phyloP scores from a whole-genome alignment of 2,888 invertebrate genomes.

The Drosophila mimica region DNA sequence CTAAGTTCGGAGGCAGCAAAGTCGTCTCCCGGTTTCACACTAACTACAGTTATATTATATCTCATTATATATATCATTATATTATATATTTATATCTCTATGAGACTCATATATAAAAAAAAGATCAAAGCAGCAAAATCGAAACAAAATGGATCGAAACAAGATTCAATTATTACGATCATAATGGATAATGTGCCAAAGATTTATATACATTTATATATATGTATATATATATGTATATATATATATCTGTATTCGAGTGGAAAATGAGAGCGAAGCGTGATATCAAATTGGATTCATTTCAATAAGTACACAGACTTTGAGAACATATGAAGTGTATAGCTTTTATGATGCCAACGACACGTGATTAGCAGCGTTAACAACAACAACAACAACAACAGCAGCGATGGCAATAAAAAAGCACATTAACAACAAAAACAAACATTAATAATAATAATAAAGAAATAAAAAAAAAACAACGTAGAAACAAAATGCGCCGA shows the following conservation, averaged over 20 bases:
- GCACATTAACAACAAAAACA: slow-evolving; percentile 19
- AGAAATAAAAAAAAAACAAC: neutral
- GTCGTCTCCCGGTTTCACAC: neutral
- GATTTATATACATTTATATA: no score
- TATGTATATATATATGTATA: no score
- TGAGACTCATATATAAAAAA: no score
- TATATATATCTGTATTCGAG: neutral
- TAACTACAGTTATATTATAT: neutral
- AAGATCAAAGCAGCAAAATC: no score
- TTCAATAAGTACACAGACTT: neutral
- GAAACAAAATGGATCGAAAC: no score
- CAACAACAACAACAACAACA: slow-evolving; percentile 6
- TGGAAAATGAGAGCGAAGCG: neutral
- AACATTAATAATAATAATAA: slow-evolving; percentile 20
- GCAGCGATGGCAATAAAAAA: slow-evolving; percentile 5
- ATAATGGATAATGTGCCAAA: no score
- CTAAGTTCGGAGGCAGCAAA: slow-evolving; percentile 1
- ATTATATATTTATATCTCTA: no score
- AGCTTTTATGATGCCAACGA: slow-evolving; percentile 29
- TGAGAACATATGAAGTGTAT: neutral
- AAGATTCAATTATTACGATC: no score
- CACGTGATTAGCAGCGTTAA: slow-evolving; percentile 31
- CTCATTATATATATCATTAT: no score
- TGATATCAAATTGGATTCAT: neutral
- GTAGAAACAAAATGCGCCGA: slow-evolving; percentile 7